Base-by-base conservation (phyloP, 2,113 vertebrate species). In the Channa argus region DNA sequence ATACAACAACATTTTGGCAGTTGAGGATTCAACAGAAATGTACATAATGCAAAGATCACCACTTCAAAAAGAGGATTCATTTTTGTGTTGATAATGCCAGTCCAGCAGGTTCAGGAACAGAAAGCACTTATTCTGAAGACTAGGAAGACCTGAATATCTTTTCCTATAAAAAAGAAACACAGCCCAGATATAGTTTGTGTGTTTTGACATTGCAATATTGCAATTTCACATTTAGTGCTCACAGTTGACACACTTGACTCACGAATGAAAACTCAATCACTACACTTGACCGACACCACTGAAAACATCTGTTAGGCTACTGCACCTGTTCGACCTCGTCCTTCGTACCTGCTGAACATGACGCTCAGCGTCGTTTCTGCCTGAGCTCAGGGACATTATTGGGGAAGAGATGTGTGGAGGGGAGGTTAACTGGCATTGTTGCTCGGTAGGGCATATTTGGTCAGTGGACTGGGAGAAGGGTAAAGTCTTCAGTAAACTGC, bases 101-200 rank as follows among this genome's bases (percentile, higher is more conserved):
- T 96, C 96, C 96, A 97, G 96, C 96, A 96, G 94, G 95, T 95
- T 96, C 95, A 95, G 95, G 95, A 97, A 97, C 96, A 97, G 95
- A 96, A 95, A 94, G 93, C 94, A 94, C 93, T 95, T 94, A 84
- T 92, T 93, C 90, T 93, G 90, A 91, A 94, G 90, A 93, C 92
- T 86, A 93, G 94, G 94, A 95, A 95, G 94, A 95, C 94, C 92
- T 95, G 93, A 94, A 95, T 93, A 94, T 92, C 89, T 92, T 92
- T 92, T 90, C 88, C 88, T 89, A 90, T 90, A 82, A 87, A 93
- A 90, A 88, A 88, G 80, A 89, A 90, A 92, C 85, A 93, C 91
- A 92, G 90, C 89, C 89, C 91, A 91, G 86, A 91, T 87, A 91
- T 84, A 88, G 93, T 94, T 89, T 93, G 86, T 88, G 83, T 90